A percentile compares a stretch with the other conserved stretches of the same genome.
These are phyloP conservation scores for Tribolium castaneum DNA, from an alignment of 1,140 invertebrate genomes.

Conservation along the genomic window DNA sequence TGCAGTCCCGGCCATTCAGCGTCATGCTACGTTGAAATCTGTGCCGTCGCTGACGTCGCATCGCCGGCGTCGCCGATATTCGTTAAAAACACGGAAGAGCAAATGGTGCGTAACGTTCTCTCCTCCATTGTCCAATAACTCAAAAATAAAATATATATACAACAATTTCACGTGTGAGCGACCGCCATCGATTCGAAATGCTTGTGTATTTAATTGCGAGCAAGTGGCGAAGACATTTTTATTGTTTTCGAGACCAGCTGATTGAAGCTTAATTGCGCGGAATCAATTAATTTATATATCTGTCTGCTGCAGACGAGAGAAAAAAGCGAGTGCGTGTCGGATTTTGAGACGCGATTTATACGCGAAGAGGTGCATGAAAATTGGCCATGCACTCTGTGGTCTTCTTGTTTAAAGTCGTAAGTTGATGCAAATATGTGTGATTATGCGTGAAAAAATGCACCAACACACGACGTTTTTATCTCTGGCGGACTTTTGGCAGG, in stretches of 20 bases:
- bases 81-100: constrained; percentile 46
- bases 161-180: constrained; percentile 22
- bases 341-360: constrained; percentile 34
- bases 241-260: constrained; percentile 48
- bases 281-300: constrained; percentile 54
- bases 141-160: constrained; percentile 42
- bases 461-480: constrained; percentile 29
- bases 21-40: constrained; percentile 45
- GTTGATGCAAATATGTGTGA: constrained; percentile 41
- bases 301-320: constrained; percentile 40
- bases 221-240: constrained; percentile 54
- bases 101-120: constrained; percentile 44
- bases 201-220: constrained; percentile 41
- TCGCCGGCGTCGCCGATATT: constrained; percentile 38
- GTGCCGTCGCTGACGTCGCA: constrained; percentile 46
- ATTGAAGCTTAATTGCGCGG: constrained; percentile 53
- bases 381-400: constrained; percentile 12
- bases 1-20: constrained; percentile 35
- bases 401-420: constrained; percentile 28
- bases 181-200: constrained; percentile 1
- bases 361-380: constrained; percentile 12
- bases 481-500: constrained; percentile 34
- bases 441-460: constrained; percentile 38
- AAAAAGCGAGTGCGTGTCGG: constrained; percentile 23
- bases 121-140: constrained; percentile 26